These are phyloP conservation scores for Mesitornis unicolor DNA, from an alignment of 2,113 vertebrate genomes.

Conservation along the genomic window DNA sequence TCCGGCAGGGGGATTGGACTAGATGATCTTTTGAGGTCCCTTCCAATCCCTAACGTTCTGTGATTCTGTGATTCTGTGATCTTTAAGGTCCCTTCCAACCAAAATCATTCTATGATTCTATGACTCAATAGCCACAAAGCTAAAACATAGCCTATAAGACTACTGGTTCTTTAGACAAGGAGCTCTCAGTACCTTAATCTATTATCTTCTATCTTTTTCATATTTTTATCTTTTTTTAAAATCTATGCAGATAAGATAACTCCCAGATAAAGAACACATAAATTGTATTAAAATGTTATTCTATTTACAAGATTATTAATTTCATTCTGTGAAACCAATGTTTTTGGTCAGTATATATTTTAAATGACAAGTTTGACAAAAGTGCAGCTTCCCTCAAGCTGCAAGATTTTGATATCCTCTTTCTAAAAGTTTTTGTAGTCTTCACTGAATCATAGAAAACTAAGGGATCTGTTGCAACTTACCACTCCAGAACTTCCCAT, in stretches of 20 bases:
- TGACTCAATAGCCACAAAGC: neutral
- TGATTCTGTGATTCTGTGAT: too few relatives aligned
- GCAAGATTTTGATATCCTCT: neutral
- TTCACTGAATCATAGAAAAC: neutral
- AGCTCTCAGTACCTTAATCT: neutral
- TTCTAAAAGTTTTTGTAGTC: neutral
- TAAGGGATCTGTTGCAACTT: slow-evolving; percentile 7
- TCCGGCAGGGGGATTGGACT: too few relatives aligned
- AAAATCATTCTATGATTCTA: too few relatives aligned
- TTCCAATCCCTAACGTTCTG: too few relatives aligned
- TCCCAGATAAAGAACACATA: neutral
- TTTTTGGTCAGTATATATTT: neutral
- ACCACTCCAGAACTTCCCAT: slow-evolving; percentile 75
- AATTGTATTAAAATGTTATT: neutral
- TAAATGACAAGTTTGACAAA: neutral
- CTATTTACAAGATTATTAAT: neutral
- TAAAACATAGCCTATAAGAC: neutral
- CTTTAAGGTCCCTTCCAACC: too few relatives aligned
- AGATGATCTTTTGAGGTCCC: too few relatives aligned
- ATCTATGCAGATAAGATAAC: neutral
- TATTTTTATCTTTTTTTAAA: neutral
- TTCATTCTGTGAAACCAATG: neutral
- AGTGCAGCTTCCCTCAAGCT: neutral
- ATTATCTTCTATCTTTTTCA: neutral
- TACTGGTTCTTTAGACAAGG: neutral